Evolutionary conservation across 2,888 invertebrate genomes (phyloP).

Genomic region (Tanaodytes sp.): DNA sequence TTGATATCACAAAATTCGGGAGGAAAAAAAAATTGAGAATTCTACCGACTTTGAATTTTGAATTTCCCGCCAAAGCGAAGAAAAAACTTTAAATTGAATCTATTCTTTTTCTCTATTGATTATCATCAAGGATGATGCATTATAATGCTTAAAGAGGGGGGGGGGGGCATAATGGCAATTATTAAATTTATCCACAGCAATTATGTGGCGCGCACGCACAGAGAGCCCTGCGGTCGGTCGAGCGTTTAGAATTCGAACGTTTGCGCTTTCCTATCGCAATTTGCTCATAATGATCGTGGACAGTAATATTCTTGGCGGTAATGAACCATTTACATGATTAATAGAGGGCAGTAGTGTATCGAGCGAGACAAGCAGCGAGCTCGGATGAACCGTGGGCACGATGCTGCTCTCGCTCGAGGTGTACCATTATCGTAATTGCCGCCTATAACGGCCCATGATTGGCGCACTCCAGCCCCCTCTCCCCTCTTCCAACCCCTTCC

Average conservation of each 20-base stretch:
- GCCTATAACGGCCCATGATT: conserved; percentile 70
- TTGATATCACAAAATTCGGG: no score
- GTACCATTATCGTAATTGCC: conserved; percentile 72
- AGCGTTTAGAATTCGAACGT: conserved; percentile 52
- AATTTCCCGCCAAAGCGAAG: neutral
- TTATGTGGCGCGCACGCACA: no score
- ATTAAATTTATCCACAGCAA: conserved; percentile 30
- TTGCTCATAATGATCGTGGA: conserved; percentile 66
- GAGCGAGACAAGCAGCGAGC: conserved; percentile 49
- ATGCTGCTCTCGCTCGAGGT: conserved; percentile 60
- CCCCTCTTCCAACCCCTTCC: conserved; percentile 58
- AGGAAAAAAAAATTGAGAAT: no score
- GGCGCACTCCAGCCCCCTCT: conserved; percentile 64
- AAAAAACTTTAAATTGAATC: neutral
- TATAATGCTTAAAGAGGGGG: no score
- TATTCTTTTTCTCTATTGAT: no score
- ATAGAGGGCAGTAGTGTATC: conserved; percentile 67
- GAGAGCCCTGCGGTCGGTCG: conserved; percentile 34
- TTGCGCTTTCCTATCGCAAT: conserved; percentile 57
- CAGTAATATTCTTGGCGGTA: conserved; percentile 62
- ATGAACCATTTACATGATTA: conserved; percentile 71
- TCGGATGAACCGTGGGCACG: conserved; percentile 42
- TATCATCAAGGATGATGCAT: no score
- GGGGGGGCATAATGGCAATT: conserved; percentile 39
- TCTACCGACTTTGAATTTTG: no score